Evolutionary conservation across 2,888 invertebrate genomes (phyloP), one percentile per base, ranked within the genome.

Genomic region (Onchidella celtica): DNA sequence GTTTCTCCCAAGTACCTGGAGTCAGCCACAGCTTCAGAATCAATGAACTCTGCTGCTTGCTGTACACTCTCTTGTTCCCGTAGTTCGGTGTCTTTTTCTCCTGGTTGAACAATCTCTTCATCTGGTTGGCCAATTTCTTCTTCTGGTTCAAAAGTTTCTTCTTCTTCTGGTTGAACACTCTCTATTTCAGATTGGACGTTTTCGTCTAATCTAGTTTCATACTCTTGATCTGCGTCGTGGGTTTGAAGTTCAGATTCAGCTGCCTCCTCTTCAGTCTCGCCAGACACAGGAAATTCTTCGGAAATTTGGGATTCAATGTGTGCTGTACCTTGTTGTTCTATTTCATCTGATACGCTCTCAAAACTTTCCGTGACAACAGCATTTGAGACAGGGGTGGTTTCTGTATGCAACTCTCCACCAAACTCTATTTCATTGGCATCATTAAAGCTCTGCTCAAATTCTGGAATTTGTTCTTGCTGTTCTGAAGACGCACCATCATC

Each of bases 401-500:
- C 47, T 11, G 6, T 17, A 4, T 70, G 55, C 11, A 73, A 24
- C 21, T 61, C 61, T n/a, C 36, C 1, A 32, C 59, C 73, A 36
- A 77, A 55, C 0, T 77, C 68, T 34, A 77, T 55, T 1, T 77
- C 77, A 68, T 57, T 77, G n/a, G 47, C 57, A 3, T 68, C 57
- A 3, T 29, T 21, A 29, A 77, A 77, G 55, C 77, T 77, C 24
- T 66, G 36, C 21, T 47, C 1, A 29, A 77, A 77, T 17, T 29
- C 29, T 17, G 27, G 17, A 21, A 11, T 14, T n/a, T 36, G 59
- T 24, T 11, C 21, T 21, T 27, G 38, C 2, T 75, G 63, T 2
- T 38, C 68, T 27, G 6, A 9, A 66, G 34, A 2, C n/a, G 34
- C 1, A 14, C 24, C 11, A 9, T 21, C 1, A 3, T 47, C 27